phyloP scores from a whole-genome alignment of 2,797 vertebrate genomes.

The Parambassis ranga region DNA sequence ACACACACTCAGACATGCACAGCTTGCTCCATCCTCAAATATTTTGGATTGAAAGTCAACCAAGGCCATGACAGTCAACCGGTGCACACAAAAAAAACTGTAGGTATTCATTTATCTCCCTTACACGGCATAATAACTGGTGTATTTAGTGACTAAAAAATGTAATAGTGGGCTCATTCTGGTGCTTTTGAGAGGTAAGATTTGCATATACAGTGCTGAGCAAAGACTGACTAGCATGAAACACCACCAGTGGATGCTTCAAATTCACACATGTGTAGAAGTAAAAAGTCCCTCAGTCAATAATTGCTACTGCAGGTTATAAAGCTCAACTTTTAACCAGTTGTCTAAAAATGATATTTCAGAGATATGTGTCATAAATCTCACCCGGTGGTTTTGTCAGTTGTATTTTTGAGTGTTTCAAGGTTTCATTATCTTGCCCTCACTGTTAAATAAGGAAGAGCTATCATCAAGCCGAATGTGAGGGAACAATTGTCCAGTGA shows the following conservation, averaged over 20 bases:
- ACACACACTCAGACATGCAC: conserved; percentile 46
- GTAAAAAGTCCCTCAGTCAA: no score
- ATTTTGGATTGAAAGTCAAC: conserved; percentile 46
- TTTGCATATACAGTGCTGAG: neutral
- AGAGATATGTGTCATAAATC: neutral
- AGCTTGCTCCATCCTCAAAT: conserved; percentile 51
- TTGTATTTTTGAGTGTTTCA: conserved; percentile 9
- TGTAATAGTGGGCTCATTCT: neutral
- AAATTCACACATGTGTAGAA: no score
- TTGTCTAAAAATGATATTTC: no score
- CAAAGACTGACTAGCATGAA: no score
- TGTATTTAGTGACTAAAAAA: neutral
- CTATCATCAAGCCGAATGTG: conserved; percentile 18
- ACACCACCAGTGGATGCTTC: no score
- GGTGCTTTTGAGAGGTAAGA: neutral
- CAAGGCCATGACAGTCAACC: conserved; percentile 13
- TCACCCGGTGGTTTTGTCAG: neutral
- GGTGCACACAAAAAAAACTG: neutral
- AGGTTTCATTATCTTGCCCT: conserved; percentile 1
- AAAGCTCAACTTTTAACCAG: no score
- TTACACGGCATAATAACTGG: neutral
- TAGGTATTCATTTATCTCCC: neutral
- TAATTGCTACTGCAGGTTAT: no score
- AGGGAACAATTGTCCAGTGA: conserved; percentile 35
- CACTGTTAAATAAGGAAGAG: no score